A percentile compares a stretch with the other conserved stretches of the same genome.
phyloP scores from a whole-genome alignment of 2,888 invertebrate species.

The Epirrita christyi region DNA sequence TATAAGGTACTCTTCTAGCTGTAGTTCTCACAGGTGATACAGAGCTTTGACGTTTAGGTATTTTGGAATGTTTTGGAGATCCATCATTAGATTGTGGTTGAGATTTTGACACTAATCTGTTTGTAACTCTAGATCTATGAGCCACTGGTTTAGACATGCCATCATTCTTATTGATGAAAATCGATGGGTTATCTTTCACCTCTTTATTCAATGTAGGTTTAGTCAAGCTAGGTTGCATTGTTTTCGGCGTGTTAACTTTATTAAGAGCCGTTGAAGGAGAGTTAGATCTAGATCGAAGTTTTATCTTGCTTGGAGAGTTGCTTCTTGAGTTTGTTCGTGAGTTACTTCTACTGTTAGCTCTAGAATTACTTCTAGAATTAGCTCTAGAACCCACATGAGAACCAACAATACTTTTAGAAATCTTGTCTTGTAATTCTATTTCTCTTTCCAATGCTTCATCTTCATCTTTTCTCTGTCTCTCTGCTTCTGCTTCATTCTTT shows the following conservation, averaged over 20 bases:
- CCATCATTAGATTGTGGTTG: constrained; percentile 77
- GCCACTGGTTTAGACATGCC: constrained; percentile 58
- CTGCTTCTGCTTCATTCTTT: constrained; percentile 76
- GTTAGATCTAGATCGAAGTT: constrained; percentile 71
- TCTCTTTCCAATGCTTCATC: constrained; percentile 77
- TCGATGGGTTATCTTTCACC: constrained; percentile 58
- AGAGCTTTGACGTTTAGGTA: constrained; percentile 77
- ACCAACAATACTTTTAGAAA: constrained; percentile 56
- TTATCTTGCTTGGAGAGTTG: constrained; percentile 71
- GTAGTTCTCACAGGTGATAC: constrained; percentile 68
- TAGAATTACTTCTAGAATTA: constrained; percentile 41
- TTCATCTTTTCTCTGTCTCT: constrained; percentile 70
- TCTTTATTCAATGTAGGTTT: constrained; percentile 53
- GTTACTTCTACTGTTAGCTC: constrained; percentile 40
- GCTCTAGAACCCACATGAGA: constrained; percentile 47
- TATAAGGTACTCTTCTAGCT: constrained; percentile 47
- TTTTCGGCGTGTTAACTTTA: constrained; percentile 16
- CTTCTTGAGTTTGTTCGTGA: constrained; percentile 63
- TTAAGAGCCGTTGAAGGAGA: constrained; percentile 63
- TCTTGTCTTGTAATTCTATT: constrained; percentile 75
- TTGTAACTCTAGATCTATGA: constrained; percentile 63
- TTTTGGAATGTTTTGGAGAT: constrained; percentile 80
- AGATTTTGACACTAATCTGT: constrained; percentile 66
- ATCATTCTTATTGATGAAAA: constrained; percentile 58
- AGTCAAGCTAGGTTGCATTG: not conserved